Percentiles rank a stretch among this genome's conserved stretches.
These are phyloP conservation scores for Drosophila subpulchrella DNA, from an alignment of 1,140 invertebrate genomes.

Conservation along the genomic window DNA sequence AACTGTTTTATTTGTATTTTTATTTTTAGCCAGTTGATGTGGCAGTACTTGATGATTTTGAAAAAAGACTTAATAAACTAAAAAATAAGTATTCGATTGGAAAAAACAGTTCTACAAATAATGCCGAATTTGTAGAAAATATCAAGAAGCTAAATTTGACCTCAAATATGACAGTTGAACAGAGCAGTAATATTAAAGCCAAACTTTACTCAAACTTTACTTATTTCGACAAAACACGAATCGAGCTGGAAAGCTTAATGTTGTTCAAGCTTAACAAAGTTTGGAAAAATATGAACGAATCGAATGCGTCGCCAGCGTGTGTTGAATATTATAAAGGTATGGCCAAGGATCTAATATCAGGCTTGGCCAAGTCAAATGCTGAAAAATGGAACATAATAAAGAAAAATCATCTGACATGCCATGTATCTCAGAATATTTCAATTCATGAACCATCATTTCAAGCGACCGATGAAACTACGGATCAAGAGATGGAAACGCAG, in stretches of 20 bases:
- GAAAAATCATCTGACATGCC: not conserved
- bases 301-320: not conserved
- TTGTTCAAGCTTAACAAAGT: constrained; percentile 3
- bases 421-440: not conserved
- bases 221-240: constrained; percentile 1
- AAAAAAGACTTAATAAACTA: not conserved
- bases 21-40: not conserved
- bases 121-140: not conserved
- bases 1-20: not conserved
- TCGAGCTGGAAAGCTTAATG: not conserved
- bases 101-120: not conserved
- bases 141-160: not conserved
- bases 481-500: not conserved
- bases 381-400: constrained; percentile 9
- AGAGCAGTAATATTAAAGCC: not conserved
- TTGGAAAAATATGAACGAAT: not conserved
- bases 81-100: not conserved
- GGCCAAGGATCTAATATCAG: not conserved
- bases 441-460: not conserved
- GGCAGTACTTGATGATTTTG: not conserved
- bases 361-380: constrained; percentile 3
- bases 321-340: constrained; percentile 1
- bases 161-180: not conserved
- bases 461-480: not conserved
- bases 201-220: constrained; percentile 1